Evolutionary conservation across 37 sponge, comb jelly and placozoan genomes (phyloP), one percentile per base, ranked within the genome.

Genomic region (Geodia barretti): DNA sequence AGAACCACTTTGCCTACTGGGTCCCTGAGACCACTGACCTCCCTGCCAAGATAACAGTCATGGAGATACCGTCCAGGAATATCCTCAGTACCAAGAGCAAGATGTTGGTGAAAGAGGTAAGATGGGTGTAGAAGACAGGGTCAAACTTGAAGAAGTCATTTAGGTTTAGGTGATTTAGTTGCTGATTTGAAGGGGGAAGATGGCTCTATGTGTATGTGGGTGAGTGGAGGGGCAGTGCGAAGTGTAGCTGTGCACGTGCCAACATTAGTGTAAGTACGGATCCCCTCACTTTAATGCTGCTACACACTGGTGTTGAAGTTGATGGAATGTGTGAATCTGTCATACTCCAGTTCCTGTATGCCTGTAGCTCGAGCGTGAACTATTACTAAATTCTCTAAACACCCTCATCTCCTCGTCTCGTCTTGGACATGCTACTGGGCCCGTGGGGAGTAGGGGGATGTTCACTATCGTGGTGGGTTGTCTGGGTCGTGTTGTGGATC

Each of bases 21-120:
- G 89, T 94, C 36, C 97, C 97, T 29, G 97, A 95, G 77, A 70
- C 64, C 23, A 78, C 73, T 31, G 74, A 95, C 66, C 92, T 90
- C 60, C 99, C 99, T 34, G 95, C 99, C 32, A 92, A 97, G 80
- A 94, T 99, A 26, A 89, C 91, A 34, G 78, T 99, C 76, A 79
- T 94, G 76, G 82, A 80, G 28, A 81, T 99, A 0, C 99, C 99
- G 7, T 92, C 87, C 32, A 73, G 97, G 5, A 78, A 74, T 7
- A 93, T 92, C 30, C 79, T 96, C 59, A 54, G 95, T 4, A 87
- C 94, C 62, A 99, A 96, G 86, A 99, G 92, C 81, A 88, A 94
- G 40, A 92, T 93, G 28, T 83, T 84, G 26, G 99, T 98, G 41
- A 72, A 72, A 23, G 93, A 93, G 64, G 96, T 97, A 87, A 60